Conservation (phyloP, 2,797 vertebrate species). For the Pteronotus mesoamericanus region DNA sequence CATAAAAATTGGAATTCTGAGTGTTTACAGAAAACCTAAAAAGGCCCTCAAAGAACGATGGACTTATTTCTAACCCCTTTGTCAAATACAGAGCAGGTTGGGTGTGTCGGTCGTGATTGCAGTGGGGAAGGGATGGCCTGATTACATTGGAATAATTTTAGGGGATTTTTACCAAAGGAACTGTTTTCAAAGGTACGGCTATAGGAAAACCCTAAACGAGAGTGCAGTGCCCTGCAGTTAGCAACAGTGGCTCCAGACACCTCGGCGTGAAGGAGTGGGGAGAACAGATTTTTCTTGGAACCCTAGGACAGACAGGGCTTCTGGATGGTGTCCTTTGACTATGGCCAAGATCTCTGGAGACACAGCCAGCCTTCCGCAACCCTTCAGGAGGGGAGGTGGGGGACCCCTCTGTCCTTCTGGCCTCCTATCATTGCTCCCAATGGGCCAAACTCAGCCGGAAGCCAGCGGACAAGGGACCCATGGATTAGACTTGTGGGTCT, state of each 20-base stretch:
- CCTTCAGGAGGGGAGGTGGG: neutral
- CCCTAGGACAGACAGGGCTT: neutral
- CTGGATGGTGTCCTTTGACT: neutral
- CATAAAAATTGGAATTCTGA: neutral
- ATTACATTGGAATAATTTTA: neutral
- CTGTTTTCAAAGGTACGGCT: neutral
- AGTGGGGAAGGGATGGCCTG: neutral
- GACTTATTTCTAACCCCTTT: neutral
- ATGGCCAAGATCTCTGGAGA: neutral
- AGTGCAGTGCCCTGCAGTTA: neutral
- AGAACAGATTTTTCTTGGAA: neutral
- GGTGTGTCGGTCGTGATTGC: neutral
- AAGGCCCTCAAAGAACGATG: neutral
- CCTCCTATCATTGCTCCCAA: neutral
- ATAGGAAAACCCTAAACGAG: neutral
- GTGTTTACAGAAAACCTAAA: neutral
- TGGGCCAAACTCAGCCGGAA: neutral
- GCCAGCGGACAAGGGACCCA: neutral
- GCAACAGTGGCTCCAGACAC: neutral
- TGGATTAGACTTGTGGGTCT: neutral
- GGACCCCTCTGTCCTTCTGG: neutral
- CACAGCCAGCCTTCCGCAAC: neutral
- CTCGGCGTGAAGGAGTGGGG: neutral
- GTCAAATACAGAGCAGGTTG: neutral
- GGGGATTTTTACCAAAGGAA: neutral